A percentile compares a stretch with the other conserved stretches of the same genome.
Conservation (phyloP, 2,113 vertebrate species). For the Phalacrocorax carbo region DNA sequence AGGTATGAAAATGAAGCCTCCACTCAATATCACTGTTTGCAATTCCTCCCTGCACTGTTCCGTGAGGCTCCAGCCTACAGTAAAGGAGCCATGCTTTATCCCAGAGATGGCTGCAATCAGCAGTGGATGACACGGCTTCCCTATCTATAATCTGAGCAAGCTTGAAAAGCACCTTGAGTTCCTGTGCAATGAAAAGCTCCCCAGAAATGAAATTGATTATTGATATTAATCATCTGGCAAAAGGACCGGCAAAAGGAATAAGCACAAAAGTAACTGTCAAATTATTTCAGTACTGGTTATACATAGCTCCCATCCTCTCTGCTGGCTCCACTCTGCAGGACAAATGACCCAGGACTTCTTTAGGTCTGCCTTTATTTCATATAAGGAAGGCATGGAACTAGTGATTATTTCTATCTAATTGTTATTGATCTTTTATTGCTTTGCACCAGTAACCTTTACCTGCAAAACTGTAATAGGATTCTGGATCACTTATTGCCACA, state of each 20-base stretch:
- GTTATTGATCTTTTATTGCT: constrained; percentile 51
- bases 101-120: background rate
- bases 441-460: background rate
- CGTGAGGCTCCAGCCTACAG: background rate
- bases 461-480: constrained; percentile 34
- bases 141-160: background rate
- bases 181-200: background rate
- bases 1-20: background rate
- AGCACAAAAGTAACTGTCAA: background rate
- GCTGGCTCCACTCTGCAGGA: background rate
- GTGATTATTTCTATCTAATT: constrained; percentile 41
- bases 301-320: background rate
- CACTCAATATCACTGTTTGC: accelerated
- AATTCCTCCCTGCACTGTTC: background rate
- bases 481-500: background rate
- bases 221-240: constrained; percentile 27
- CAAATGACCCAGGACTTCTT: background rate
- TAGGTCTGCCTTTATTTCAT: background rate
- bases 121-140: background rate
- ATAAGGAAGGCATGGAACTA: background rate
- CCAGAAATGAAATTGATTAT: background rate
- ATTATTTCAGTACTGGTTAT: background rate
- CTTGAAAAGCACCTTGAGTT: constrained; percentile 61
- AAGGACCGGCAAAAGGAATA: background rate
- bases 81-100: background rate